Evolutionary conservation across 2,888 invertebrate species (phyloP).

Genomic region (Geotrupes spiniger): DNA sequence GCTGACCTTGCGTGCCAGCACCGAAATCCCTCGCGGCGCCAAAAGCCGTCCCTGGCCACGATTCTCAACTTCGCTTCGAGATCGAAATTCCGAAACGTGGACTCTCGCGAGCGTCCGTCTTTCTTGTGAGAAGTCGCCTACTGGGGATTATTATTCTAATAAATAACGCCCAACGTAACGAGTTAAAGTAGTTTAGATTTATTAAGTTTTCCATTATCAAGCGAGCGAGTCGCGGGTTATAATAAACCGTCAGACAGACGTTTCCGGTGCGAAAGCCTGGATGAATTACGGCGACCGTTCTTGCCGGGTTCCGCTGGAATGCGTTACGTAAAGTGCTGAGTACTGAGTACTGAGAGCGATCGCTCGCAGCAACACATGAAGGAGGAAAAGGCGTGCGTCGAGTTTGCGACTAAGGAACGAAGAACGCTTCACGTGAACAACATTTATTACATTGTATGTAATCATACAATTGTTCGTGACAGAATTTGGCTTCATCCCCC

Average conservation of each 20-base stretch:
- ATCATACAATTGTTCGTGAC: too few relatives aligned
- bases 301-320: too few relatives aligned
- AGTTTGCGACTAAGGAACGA: too few relatives aligned
- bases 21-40: neutral
- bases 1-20: too few relatives aligned
- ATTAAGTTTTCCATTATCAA: conserved; percentile 26
- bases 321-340: neutral
- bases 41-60: conserved; percentile 2
- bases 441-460: too few relatives aligned
- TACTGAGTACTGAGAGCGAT: neutral
- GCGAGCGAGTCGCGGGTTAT: conserved; percentile 17
- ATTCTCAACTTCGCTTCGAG: neutral
- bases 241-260: conserved; percentile 25
- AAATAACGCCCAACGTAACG: conserved; percentile 17
- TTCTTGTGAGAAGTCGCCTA: conserved; percentile 16
- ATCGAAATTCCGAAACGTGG: too few relatives aligned
- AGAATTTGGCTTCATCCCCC: too few relatives aligned
- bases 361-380: neutral
- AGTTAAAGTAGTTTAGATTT: conserved; percentile 22
- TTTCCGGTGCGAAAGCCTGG: conserved; percentile 22
- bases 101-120: conserved; percentile 1
- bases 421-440: too few relatives aligned
- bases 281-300: conserved; percentile 10
- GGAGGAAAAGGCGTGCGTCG: too few relatives aligned
- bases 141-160: conserved; percentile 17